phyloP scores from a whole-genome alignment of 1,140 invertebrate genomes.

The Rhagoletis zephyria region DNA sequence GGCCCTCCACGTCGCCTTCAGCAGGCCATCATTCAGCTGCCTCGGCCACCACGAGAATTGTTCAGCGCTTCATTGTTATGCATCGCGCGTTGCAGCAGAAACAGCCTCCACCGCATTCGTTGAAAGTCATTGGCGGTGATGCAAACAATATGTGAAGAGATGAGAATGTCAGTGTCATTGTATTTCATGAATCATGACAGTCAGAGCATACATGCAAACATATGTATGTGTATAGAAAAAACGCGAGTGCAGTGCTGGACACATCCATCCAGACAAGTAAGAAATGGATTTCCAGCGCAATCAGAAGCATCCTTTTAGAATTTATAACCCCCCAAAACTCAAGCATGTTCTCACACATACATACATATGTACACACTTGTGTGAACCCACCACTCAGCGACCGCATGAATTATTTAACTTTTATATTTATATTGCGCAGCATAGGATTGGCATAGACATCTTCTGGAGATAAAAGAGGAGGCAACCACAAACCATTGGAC shows the following conservation, averaged over 20 bases:
- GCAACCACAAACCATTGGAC: background rate
- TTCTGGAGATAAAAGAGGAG: background rate
- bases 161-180: slow-evolving; percentile 46
- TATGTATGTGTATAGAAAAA: too few relatives aligned
- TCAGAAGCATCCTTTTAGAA: background rate
- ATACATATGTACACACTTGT: background rate
- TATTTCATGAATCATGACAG: background rate
- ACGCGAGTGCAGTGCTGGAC: background rate
- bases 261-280: background rate
- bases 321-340: slow-evolving; percentile 13
- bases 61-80: background rate
- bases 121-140: slow-evolving; percentile 40
- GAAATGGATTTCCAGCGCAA: background rate
- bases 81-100: background rate
- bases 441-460: background rate
- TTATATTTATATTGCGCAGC: slow-evolving; percentile 6
- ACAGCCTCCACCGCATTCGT: background rate
- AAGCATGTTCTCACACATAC: background rate
- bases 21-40: background rate
- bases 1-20: background rate
- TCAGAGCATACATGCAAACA: too few relatives aligned
- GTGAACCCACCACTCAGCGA: background rate
- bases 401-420: slow-evolving; percentile 45
- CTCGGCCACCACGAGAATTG: background rate
- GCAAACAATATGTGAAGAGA: slow-evolving; percentile 21